phyloP scores from a whole-genome alignment of 2,888 invertebrate genomes.

The Noctuana brunneofusca region DNA sequence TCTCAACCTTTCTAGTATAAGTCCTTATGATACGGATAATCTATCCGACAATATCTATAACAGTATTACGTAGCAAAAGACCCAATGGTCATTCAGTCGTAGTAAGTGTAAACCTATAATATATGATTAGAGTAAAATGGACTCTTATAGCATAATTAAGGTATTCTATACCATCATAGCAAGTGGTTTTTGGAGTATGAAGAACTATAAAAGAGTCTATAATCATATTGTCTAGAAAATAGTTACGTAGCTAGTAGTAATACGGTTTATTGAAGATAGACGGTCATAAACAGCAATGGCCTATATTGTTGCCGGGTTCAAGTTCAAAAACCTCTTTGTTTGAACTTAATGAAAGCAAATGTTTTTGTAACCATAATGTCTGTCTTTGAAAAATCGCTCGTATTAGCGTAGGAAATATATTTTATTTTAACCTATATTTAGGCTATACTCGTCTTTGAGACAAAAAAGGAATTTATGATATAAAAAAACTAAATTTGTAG shows the following conservation, averaged over 20 bases:
- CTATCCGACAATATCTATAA: constrained; percentile 21
- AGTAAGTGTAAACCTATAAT: constrained; percentile 17
- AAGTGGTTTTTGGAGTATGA: neutral
- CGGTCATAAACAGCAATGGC: neutral
- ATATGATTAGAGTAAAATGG: constrained; percentile 9
- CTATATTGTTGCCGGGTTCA: neutral
- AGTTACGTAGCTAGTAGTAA: constrained; percentile 42
- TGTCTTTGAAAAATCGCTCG: constrained; percentile 24
- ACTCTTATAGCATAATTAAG: neutral
- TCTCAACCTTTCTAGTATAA: constrained; percentile 24
- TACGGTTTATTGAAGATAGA: constrained; percentile 23
- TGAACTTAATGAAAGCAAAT: constrained; percentile 1
- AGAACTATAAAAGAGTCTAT: constrained; percentile 42
- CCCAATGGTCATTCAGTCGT: constrained; percentile 21
- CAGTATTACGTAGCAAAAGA: constrained; percentile 26
- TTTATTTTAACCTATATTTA: constrained; percentile 47
- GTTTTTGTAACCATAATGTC: constrained; percentile 1
- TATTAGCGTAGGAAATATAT: constrained; percentile 43
- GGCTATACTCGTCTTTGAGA: constrained; percentile 54
- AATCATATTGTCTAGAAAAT: constrained; percentile 42
- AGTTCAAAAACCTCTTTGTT: neutral
- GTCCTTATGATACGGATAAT: constrained; percentile 1
- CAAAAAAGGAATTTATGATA: constrained; percentile 60
- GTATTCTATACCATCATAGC: neutral
- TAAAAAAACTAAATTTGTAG: constrained; percentile 30